Conservation (phyloP, 92 coral and sea anemone species). For the Epizoanthus illoricatus region DNA sequence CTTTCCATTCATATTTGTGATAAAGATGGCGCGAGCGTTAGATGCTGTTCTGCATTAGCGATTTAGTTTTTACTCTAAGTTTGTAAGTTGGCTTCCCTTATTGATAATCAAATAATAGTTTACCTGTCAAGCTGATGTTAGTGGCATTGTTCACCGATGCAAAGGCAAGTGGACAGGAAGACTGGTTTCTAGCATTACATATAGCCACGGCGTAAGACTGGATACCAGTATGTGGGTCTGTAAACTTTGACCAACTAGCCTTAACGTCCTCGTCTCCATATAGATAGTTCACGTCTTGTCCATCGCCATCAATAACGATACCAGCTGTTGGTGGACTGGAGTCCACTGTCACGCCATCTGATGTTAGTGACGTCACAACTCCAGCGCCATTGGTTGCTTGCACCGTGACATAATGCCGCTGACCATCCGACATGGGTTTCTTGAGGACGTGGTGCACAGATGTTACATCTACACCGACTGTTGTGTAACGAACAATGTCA, state of each 20-base stretch:
- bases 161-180: conserved; percentile 62
- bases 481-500: conserved; percentile 50
- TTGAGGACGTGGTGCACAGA: conserved; percentile 39
- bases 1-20: too few species aligned
- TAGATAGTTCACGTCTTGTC: conserved; percentile 53
- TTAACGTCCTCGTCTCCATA: conserved; percentile 58
- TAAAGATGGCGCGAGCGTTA: too few species aligned
- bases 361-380: conserved; percentile 45
- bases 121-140: conserved; percentile 72
- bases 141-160: conserved; percentile 53
- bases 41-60: too few species aligned
- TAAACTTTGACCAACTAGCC: conserved; percentile 69
- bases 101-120: too few species aligned
- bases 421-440: conserved; percentile 64
- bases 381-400: conserved; percentile 90
- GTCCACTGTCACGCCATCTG: conserved; percentile 81
- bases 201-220: conserved; percentile 74
- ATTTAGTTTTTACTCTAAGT: too few species aligned
- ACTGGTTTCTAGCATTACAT: conserved; percentile 59
- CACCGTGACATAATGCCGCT: conserved; percentile 66
- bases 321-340: conserved; percentile 71
- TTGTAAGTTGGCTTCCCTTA: too few species aligned
- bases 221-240: conserved; percentile 71
- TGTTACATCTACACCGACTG: conserved; percentile 40
- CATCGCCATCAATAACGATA: conserved; percentile 60